A percentile compares a stretch with the other conserved stretches of the same genome.
Evolutionary conservation across 2,888 invertebrate species (phyloP).

Genomic region (Tetropium fuscum): DNA sequence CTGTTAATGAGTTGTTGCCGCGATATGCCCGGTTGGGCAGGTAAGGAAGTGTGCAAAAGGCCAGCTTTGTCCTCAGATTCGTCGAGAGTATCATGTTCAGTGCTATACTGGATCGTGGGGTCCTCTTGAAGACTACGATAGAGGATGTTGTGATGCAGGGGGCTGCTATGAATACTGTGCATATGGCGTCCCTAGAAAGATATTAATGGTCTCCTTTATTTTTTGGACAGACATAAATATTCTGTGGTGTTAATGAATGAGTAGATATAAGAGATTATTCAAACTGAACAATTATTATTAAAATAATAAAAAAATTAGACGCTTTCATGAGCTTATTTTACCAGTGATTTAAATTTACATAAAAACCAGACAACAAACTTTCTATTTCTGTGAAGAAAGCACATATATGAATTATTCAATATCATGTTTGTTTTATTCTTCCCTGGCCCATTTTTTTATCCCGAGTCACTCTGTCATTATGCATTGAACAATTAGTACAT

Average conservation of each 20-base stretch:
- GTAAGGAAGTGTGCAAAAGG: constrained; percentile 66
- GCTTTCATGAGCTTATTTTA: no score
- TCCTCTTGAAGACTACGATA: constrained; percentile 69
- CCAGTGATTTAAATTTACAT: no score
- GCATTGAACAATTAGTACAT: background rate
- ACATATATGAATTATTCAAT: background rate
- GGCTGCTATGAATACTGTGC: constrained; percentile 67
- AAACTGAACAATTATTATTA: no score
- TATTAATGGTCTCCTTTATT: no score
- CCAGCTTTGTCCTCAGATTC: constrained; percentile 68
- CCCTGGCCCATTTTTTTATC: background rate
- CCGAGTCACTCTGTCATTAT: background rate
- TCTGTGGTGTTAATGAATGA: no score
- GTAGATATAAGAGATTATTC: no score
- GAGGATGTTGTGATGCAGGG: constrained; percentile 69
- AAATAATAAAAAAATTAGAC: no score
- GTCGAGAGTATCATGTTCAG: constrained; percentile 63
- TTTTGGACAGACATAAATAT: no score
- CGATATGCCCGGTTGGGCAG: constrained; percentile 83
- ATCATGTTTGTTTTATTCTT: background rate
- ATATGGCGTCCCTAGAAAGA: constrained; percentile 68
- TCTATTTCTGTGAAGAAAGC: no score
- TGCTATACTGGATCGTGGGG: constrained; percentile 52
- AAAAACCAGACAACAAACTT: no score
- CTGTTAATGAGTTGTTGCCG: constrained; percentile 92